Conservation (phyloP, 2,797 vertebrate species). For the Hipposideros larvatus region DNA sequence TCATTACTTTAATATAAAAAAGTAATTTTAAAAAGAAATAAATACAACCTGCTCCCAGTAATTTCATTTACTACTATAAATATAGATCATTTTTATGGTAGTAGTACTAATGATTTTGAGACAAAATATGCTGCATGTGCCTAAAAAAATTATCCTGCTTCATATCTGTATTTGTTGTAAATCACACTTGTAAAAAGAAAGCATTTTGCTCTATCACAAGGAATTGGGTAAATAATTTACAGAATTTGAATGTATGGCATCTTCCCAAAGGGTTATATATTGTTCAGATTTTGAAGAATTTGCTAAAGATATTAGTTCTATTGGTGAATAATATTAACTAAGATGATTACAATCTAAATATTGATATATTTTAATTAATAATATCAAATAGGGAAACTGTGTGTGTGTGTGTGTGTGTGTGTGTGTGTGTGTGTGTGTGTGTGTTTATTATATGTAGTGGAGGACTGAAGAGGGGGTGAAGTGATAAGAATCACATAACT, state of each 20-base stretch:
- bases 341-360: not conserved
- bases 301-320: not conserved
- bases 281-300: constrained; percentile 35
- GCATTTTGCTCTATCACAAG: not conserved
- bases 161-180: not conserved
- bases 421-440: too few species aligned
- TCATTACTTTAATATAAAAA: not conserved
- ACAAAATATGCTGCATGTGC: not conserved
- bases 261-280: not conserved
- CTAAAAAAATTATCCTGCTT: not conserved
- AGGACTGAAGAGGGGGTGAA: not conserved
- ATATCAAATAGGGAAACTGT: not conserved
- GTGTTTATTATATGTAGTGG: not conserved
- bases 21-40: not conserved
- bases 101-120: constrained; percentile 3
- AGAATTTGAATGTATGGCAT: not conserved
- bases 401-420: not conserved
- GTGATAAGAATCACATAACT: not conserved
- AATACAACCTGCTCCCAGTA: not conserved
- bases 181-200: not conserved
- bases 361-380: not conserved
- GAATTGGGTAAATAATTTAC: not conserved
- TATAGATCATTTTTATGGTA: not conserved
- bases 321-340: not conserved
- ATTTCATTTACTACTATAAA: not conserved